Base-by-base conservation (phyloP, 1,140 invertebrate genomes). In the Bombyx mandarina region DNA sequence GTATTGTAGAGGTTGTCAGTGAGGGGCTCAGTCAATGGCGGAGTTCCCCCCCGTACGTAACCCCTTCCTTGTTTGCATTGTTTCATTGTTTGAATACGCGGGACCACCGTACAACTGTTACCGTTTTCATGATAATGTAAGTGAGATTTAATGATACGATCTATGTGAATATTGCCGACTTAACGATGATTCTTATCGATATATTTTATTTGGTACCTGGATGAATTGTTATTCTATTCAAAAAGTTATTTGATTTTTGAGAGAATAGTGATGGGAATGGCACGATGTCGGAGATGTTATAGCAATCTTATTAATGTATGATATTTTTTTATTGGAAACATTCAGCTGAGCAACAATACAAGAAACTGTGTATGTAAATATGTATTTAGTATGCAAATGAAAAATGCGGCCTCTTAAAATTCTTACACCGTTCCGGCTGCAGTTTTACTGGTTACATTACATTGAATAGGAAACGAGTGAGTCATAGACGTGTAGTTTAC, bases 381-480 rank as follows among this genome's bases (percentile, higher is more conserved):
- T 35, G 4, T 59, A 54, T 66, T 75, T 66, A 68, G 62, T 73
- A 69, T 69, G 66, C 67, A 8, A 58, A 64, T 59, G 58, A 62
- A 70, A 77, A 65, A 75, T 65, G 64, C 52, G 57, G 69, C 66
- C 69, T 71, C 67, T 82, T 82, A 77, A 80, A 75, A 85, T 85
- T 82, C 82, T 71, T 67, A 74, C 63, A 66, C 56, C 67, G 73
- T 63, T 43, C 57, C 54, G 61, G 68, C 66, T 82, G 82, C 80
- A 86, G 79, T 83, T 86, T 83, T 86, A 81, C 79, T 71, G 75
- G 72, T 75, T 75, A 35, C 26, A 82, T 81, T 79, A 79, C 72
- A 72, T 71, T 73, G 82, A 86, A 83, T 86, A 73, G 75, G 73
- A 77, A 86, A 81, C 72, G 81, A 86, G 79, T 83, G 79, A 84